These are phyloP conservation scores for Gallinago media DNA, from an alignment of 2,113 vertebrate species.

Conservation along the genomic window DNA sequence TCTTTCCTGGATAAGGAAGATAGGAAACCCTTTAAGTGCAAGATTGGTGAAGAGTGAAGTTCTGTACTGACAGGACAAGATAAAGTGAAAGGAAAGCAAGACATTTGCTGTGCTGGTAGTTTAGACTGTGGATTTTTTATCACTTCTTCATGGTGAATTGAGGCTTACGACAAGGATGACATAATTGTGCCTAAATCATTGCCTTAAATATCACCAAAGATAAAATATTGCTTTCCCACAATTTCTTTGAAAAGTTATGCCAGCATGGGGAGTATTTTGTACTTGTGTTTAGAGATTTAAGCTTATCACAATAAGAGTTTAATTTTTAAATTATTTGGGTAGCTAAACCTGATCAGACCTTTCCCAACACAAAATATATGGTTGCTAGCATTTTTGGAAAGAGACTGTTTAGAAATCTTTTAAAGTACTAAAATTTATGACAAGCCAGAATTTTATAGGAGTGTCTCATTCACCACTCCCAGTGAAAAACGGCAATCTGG, in stretches of 20 bases:
- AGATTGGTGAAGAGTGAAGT: background rate
- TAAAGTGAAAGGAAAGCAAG: background rate
- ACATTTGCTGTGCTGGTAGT: background rate
- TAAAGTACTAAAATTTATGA: background rate
- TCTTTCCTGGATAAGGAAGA: background rate
- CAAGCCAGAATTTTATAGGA: background rate
- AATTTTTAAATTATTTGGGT: background rate
- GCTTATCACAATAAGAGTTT: background rate
- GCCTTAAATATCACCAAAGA: background rate
- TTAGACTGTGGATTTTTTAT: background rate
- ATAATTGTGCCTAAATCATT: background rate
- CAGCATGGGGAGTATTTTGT: background rate
- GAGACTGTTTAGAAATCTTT: background rate
- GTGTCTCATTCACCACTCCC: background rate
- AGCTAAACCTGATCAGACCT: background rate
- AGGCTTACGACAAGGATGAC: background rate
- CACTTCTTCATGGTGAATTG: background rate
- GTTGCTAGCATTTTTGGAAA: background rate
- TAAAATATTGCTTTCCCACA: background rate
- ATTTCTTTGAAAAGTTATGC: background rate
- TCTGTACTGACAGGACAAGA: background rate
- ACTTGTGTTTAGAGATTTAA: background rate
- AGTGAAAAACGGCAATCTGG: background rate
- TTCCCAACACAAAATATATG: background rate
- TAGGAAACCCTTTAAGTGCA: background rate